A percentile compares a stretch with the other conserved stretches of the same genome.
Evolutionary conservation across 53 echinoderm and acorn worm genomes (phyloP).

Genomic region (Paelopatides confundens): DNA sequence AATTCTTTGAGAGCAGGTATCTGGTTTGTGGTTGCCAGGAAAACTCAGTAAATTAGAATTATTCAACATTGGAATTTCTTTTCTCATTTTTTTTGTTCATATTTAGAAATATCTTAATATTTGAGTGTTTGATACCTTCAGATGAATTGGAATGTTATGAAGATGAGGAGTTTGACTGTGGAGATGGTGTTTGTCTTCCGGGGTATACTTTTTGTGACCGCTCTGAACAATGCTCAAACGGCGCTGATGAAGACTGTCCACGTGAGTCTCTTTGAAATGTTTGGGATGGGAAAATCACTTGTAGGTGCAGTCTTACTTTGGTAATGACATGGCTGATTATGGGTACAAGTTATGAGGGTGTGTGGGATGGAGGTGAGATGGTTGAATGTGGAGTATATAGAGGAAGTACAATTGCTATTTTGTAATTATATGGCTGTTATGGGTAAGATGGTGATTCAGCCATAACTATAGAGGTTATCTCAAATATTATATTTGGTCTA

Average conservation of each 20-base stretch:
- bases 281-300: neutral
- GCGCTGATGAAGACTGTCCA: neutral
- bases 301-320: neutral
- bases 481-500: too few relatives aligned
- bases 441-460: too few relatives aligned
- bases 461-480: too few relatives aligned
- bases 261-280: neutral
- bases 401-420: too few relatives aligned
- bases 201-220: neutral
- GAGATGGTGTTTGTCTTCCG: neutral
- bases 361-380: neutral
- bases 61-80: too few relatives aligned
- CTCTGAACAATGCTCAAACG: neutral
- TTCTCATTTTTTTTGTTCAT: neutral
- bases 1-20: too few relatives aligned
- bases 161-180: slow-evolving; percentile 22
- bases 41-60: too few relatives aligned
- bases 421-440: too few relatives aligned
- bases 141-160: neutral
- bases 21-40: too few relatives aligned
- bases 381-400: too few relatives aligned
- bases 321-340: too few relatives aligned
- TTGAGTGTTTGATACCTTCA: neutral
- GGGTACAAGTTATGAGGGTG: neutral
- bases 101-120: neutral